These are phyloP conservation scores for Bucorvus abyssinicus DNA, from an alignment of 2,797 vertebrate genomes.

Conservation along the genomic window DNA sequence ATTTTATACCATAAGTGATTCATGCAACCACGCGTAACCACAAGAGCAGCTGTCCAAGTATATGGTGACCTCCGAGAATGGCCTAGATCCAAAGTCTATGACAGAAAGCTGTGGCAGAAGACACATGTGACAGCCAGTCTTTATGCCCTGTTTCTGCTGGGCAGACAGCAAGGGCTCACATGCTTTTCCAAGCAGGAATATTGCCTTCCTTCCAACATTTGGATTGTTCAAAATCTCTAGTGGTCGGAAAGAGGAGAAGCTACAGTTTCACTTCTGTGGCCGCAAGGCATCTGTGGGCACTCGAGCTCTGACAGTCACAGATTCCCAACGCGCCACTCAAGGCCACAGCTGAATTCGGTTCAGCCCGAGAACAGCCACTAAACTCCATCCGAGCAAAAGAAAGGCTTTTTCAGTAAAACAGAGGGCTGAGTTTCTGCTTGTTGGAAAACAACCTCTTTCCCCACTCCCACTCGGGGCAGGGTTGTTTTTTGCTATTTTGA, in stretches of 20 bases:
- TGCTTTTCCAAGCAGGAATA: neutral
- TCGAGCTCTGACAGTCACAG: neutral
- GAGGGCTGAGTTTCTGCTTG: neutral
- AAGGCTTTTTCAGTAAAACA: neutral
- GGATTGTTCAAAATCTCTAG: neutral
- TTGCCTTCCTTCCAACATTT: neutral
- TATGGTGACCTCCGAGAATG: neutral
- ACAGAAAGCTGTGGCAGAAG: neutral
- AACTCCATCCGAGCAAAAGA: neutral
- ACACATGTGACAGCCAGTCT: neutral
- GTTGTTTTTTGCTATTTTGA: neutral
- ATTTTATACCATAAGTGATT: constrained; percentile 6
- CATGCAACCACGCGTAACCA: neutral
- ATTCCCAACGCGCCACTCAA: constrained; percentile 11
- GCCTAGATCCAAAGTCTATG: neutral
- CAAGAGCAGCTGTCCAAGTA: constrained; percentile 22
- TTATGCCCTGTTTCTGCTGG: neutral
- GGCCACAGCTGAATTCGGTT: neutral
- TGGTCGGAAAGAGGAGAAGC: neutral
- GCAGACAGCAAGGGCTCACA: neutral
- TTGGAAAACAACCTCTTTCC: neutral
- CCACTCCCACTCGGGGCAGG: neutral
- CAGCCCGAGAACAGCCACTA: neutral
- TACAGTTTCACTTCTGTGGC: constrained; percentile 10
- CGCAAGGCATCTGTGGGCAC: neutral